Base-by-base conservation (phyloP, 2,113 vertebrate species). In the Charadrius vociferus region DNA sequence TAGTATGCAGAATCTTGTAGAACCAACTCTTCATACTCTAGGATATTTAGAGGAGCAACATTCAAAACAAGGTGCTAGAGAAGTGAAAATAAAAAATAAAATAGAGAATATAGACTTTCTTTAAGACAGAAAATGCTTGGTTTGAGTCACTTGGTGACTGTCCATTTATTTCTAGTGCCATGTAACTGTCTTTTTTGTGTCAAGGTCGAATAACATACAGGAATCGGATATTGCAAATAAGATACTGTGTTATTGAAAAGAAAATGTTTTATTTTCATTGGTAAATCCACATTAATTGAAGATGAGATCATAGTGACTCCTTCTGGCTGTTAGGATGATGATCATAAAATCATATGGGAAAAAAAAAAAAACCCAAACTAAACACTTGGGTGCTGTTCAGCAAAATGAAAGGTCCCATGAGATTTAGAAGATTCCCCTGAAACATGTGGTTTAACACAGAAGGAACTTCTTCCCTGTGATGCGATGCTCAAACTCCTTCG, bases 31-130 rank as follows among this genome's bases (percentile, higher is more conserved):
- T 93, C 93, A 37, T 84, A 81, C 87, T 95, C 78, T 4, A 37
- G 62, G 89, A 93, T 96, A 96, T 95, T 97, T 95, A 93, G 93
- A 93, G 96, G 91, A 96, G 79, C 87, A 95, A 91, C 95, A 94
- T 95, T 91, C 93, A 96, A 89, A 93, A 84, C 66, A 75, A 94
- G 85, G 84, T 82, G 65, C 70, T 90, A 37, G 58, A 68, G 84
- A 49, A 34, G 3, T 50, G 37, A 49, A 30, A 36, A 24, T 18
- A 47, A 34, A 37, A 12, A 12, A 61, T 6, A 13, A 32, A 14
- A 45, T 6, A 23, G 27, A 56, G 12, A 36, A 66, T 22, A 7
- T 9, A 61, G 29, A 7, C 20, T 81, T 59, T 43, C 41, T 77
- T 68, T 27, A 26, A 83, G 50, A 53, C 0, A 1, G 55, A 74